Conservation (phyloP, 2,888 invertebrate genomes). For the Ormyrus pomaceus region DNA sequence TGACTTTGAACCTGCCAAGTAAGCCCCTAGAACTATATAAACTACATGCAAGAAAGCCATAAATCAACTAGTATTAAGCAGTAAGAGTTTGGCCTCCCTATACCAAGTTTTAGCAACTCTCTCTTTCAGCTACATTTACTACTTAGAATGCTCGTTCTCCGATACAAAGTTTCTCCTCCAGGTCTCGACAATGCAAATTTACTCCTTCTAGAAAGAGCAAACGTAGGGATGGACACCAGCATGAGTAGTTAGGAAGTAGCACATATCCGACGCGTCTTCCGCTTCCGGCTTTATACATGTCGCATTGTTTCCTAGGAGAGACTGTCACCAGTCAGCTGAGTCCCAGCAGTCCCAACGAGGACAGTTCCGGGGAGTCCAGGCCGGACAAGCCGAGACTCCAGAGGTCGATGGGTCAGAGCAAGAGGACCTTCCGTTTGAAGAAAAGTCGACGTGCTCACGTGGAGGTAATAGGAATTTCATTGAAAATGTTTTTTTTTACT, state of each 20-base stretch:
- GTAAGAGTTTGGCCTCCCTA: no score
- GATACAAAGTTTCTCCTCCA: no score
- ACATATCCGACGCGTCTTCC: background rate
- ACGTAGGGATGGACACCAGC: constrained; percentile 15
- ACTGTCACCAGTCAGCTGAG: constrained; percentile 86
- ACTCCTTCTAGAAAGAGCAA: background rate
- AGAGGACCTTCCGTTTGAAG: constrained; percentile 93
- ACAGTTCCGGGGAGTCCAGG: constrained; percentile 80
- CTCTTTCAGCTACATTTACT: no score
- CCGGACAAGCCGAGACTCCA: constrained; percentile 85
- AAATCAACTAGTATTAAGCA: no score
- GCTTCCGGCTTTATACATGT: no score
- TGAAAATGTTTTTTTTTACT: background rate
- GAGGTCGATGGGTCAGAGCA: constrained; percentile 93
- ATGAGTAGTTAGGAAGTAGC: constrained; percentile 36
- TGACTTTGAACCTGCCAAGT: no score
- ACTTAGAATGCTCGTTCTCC: no score
- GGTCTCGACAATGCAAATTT: background rate
- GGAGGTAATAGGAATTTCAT: constrained; percentile 78
- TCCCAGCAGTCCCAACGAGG: constrained; percentile 83
- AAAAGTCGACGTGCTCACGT: constrained; percentile 83
- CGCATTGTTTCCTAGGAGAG: constrained; percentile 79
- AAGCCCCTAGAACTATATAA: no score
- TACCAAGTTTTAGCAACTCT: no score
- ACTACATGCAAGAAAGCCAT: no score